phyloP scores from a whole-genome alignment of 1,140 invertebrate genomes.

The Aleiodes sp. region DNA sequence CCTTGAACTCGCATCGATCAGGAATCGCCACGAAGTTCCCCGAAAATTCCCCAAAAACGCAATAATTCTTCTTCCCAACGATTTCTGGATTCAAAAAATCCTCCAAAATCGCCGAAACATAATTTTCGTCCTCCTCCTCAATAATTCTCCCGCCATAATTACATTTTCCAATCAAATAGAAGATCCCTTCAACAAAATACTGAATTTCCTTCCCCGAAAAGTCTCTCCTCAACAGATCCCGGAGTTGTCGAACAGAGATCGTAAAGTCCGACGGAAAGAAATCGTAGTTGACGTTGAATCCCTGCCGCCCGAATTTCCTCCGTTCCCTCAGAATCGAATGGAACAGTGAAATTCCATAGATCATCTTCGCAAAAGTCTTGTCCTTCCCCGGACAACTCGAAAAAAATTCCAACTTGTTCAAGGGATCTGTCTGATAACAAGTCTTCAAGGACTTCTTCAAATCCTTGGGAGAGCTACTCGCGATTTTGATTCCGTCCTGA shows the following conservation, averaged over 20 bases:
- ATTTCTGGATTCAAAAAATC: conserved; percentile 69
- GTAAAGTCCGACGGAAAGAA: conserved; percentile 78
- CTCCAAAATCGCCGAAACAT: conserved; percentile 67
- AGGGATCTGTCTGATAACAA: conserved; percentile 70
- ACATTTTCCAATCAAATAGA: conserved; percentile 75
- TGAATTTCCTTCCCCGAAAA: conserved; percentile 57
- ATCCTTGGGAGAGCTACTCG: conserved; percentile 72
- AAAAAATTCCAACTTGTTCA: conserved; percentile 63
- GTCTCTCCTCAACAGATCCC: conserved; percentile 60
- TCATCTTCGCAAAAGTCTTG: conserved; percentile 69
- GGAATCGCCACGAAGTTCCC: conserved; percentile 68
- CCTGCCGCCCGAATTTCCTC: conserved; percentile 72
- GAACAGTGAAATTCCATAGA: conserved; percentile 77
- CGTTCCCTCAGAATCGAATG: conserved; percentile 76
- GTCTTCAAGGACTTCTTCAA: conserved; percentile 71
- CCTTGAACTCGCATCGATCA: conserved; percentile 72
- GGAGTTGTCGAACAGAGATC: conserved; percentile 73
- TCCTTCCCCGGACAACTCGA: conserved; percentile 56
- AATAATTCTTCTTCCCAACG: conserved; percentile 40
- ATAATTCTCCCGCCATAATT: conserved; percentile 80
- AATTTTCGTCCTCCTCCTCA: conserved; percentile 72
- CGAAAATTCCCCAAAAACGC: conserved; percentile 37
- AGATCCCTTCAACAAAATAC: conserved; percentile 68
- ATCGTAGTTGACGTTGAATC: conserved; percentile 79
- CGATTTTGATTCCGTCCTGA: conserved; percentile 77